Conservation (phyloP, 2,888 invertebrate genomes). For the Agonopterix alstromeriana region DNA sequence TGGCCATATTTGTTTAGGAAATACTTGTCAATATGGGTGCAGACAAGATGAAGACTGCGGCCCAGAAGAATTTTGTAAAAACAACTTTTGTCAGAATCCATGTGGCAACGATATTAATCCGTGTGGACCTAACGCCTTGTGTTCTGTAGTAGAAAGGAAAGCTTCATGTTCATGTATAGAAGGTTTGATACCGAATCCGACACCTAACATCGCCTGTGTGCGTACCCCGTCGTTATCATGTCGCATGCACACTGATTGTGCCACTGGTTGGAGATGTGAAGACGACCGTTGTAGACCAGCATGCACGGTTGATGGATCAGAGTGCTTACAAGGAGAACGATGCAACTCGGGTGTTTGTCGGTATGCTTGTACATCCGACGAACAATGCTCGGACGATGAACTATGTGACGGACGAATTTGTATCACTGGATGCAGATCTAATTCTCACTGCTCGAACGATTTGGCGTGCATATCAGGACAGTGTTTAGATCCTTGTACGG, state of each 20-base stretch:
- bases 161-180: constrained; percentile 87
- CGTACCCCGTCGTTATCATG: constrained; percentile 87
- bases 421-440: constrained; percentile 86
- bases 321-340: constrained; percentile 89
- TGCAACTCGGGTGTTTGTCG: constrained; percentile 87
- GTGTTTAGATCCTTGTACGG: constrained; percentile 85
- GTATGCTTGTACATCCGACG: constrained; percentile 88
- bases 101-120: constrained; percentile 81
- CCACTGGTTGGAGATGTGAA: constrained; percentile 82
- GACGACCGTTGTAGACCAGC: constrained; percentile 85
- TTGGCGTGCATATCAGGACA: constrained; percentile 87
- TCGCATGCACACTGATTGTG: constrained; percentile 85
- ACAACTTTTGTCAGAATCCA: constrained; percentile 88
- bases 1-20: constrained; percentile 91
- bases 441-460: constrained; percentile 84
- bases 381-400: constrained; percentile 91
- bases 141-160: constrained; percentile 87
- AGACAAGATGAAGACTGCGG: constrained; percentile 92
- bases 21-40: constrained; percentile 91
- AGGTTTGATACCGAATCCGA: constrained; percentile 90
- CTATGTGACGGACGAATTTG: constrained; percentile 90
- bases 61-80: constrained; percentile 87
- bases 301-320: constrained; percentile 82
- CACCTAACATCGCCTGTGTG: constrained; percentile 91
- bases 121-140: constrained; percentile 90